These are phyloP conservation scores for Scaptomyza tumidula DNA, from an alignment of 2,888 invertebrate genomes.

Conservation along the genomic window DNA sequence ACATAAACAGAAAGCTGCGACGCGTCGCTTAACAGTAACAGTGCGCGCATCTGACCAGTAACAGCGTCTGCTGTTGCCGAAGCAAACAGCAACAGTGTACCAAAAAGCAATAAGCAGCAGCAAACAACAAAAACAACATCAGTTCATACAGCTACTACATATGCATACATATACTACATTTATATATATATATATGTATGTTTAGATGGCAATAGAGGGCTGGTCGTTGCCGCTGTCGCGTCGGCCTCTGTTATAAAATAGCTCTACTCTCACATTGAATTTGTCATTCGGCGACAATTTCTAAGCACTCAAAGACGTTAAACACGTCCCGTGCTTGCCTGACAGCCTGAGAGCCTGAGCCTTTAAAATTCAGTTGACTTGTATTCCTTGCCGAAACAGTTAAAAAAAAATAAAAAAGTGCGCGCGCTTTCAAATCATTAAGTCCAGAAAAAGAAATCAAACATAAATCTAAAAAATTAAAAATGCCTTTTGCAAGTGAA, in stretches of 20 bases:
- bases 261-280: constrained; percentile 59
- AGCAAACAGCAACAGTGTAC: constrained; percentile 12
- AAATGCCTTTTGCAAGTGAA: constrained; percentile 82
- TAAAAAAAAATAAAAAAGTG: constrained; percentile 17
- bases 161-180: constrained; percentile 2
- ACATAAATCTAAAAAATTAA: constrained; percentile 6
- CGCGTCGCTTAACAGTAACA: constrained; percentile 41
- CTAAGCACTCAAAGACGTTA: constrained; percentile 69
- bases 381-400: constrained; percentile 42
- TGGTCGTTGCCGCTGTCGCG: constrained; percentile 37
- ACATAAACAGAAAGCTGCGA: constrained; percentile 8
- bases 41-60: constrained; percentile 16
- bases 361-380: constrained; percentile 18
- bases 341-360: constrained; percentile 9
- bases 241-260: constrained; percentile 71
- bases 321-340: constrained; percentile 50
- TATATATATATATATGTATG: constrained; percentile 9
- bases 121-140: constrained; percentile 12
- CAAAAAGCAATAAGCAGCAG: constrained; percentile 8
- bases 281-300: constrained; percentile 77
- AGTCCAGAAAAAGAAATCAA: constrained; percentile 4
- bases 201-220: constrained; percentile 39
- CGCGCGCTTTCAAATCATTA: constrained; percentile 14
- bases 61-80: constrained; percentile 12
- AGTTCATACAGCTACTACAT: constrained; percentile 18